These are phyloP conservation scores for Apamea sordens DNA, from an alignment of 2,888 invertebrate species.

Conservation along the genomic window DNA sequence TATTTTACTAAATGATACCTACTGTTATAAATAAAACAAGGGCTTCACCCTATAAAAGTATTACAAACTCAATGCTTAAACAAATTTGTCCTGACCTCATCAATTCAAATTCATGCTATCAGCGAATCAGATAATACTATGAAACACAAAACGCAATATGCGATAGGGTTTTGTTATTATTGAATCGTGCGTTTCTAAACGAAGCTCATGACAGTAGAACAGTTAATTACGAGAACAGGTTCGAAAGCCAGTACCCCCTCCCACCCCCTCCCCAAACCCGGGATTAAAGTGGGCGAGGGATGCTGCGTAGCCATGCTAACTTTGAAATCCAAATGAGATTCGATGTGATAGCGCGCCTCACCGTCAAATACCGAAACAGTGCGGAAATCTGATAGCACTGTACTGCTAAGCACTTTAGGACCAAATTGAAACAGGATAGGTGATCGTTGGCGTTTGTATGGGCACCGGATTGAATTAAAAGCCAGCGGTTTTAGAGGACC, in stretches of 20 bases:
- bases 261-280: background rate
- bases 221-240: slow-evolving; percentile 60
- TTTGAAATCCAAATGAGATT: slow-evolving; percentile 68
- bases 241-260: slow-evolving; percentile 28
- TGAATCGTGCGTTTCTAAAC: slow-evolving; percentile 39
- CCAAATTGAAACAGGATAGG: slow-evolving; percentile 47
- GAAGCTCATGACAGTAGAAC: slow-evolving; percentile 40
- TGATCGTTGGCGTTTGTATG: slow-evolving; percentile 17
- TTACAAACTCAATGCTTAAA: background rate
- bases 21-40: background rate
- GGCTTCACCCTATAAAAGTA: too few relatives aligned
- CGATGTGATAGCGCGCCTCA: slow-evolving; percentile 56
- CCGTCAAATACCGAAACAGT: slow-evolving; percentile 53
- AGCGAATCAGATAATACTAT: slow-evolving; percentile 7
- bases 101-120: slow-evolving; percentile 1
- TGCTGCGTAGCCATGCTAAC: slow-evolving; percentile 64
- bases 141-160: slow-evolving; percentile 20
- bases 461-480: background rate
- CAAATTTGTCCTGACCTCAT: background rate
- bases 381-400: slow-evolving; percentile 50
- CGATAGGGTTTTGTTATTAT: slow-evolving; percentile 34
- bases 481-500: background rate
- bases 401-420: slow-evolving; percentile 46
- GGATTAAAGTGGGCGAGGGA: slow-evolving; percentile 38
- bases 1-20: background rate